phyloP scores from a whole-genome alignment of 2,113 vertebrate species.

The Zootoca vivipara region DNA sequence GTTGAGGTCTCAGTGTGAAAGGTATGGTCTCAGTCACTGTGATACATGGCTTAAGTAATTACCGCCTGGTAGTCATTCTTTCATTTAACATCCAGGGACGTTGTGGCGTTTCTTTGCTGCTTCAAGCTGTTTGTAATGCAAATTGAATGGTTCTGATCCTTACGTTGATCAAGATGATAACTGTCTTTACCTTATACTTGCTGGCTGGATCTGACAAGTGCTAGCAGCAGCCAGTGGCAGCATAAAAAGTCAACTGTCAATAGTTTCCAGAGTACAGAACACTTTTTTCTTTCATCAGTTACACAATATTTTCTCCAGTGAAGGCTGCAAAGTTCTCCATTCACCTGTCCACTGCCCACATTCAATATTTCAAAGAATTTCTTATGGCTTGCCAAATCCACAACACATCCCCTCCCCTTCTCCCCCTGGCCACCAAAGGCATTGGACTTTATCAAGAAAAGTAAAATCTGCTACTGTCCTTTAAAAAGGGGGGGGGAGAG shows the following conservation, averaged over 20 bases:
- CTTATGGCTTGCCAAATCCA: background rate
- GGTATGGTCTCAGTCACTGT: background rate
- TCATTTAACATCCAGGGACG: too few species aligned
- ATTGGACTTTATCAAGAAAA: background rate
- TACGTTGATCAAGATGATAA: background rate
- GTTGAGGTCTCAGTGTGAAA: background rate
- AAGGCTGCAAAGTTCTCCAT: background rate
- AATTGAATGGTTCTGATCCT: background rate
- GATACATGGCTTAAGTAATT: background rate
- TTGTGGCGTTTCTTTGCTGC: background rate
- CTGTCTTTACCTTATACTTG: slow-evolving; percentile 4
- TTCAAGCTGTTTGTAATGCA: background rate
- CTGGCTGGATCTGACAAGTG: background rate
- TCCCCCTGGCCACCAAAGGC: too few species aligned
- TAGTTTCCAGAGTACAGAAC: background rate
- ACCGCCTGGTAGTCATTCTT: too few species aligned
- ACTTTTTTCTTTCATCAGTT: background rate
- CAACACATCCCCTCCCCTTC: too few species aligned
- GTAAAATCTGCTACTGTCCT: background rate
- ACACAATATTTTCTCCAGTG: fast-evolving
- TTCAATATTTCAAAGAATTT: background rate
- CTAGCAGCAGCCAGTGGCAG: background rate
- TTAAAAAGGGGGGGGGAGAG: too few species aligned
- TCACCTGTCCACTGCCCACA: background rate
- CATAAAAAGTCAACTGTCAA: background rate